Base-by-base conservation (phyloP, 2,888 invertebrate species). In the Nephrotoma appendiculata region DNA sequence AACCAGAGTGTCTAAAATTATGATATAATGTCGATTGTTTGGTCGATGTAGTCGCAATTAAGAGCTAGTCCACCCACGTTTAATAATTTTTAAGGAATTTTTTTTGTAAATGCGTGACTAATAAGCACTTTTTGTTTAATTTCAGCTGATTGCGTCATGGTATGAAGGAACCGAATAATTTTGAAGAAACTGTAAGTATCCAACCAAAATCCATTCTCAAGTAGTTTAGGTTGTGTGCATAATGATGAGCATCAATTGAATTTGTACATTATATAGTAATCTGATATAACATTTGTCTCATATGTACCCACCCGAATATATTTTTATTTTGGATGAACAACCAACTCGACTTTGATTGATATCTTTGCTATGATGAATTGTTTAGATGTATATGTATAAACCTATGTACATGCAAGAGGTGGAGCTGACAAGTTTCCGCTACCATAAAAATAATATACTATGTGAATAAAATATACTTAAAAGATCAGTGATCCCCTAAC, bases 101-200 rank as follows among this genome's bases (percentile, higher is more conserved):
- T 12, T 15, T 85, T 85, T 44, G 9, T 19, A 85, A 85, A 42
- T 85, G 19, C 31, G 5, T 85, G 31, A 71, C 31, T 71, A 71
- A 71, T 71, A 31, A 31, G 31, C 11, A 12, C 31, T 88, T 87
- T 89, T 89, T 90, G 90, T 90, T 89, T 92, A 91, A 90, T 95
- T 94, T 87, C 93, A 95, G 95, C 94, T 93, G 94, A 93, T 93
- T 94, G 94, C 92, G 95, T 94, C 94, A 95, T 95, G 95, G 95
- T 95, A 95, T 95, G 95, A 95, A 95, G 95, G 95, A 95, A 94
- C 95, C 95, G 93, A 95, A 95, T 93, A 94, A 95, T 93, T 94
- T 95, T 93, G 95, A 95, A 93, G 95, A 95, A 94, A 94, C 95
- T 95, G 95, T 95, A 93, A 93, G 95, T 93, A 88, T 83, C 41